phyloP scores from a whole-genome alignment of 2,797 vertebrate genomes.

The Manis crassicaudata region DNA sequence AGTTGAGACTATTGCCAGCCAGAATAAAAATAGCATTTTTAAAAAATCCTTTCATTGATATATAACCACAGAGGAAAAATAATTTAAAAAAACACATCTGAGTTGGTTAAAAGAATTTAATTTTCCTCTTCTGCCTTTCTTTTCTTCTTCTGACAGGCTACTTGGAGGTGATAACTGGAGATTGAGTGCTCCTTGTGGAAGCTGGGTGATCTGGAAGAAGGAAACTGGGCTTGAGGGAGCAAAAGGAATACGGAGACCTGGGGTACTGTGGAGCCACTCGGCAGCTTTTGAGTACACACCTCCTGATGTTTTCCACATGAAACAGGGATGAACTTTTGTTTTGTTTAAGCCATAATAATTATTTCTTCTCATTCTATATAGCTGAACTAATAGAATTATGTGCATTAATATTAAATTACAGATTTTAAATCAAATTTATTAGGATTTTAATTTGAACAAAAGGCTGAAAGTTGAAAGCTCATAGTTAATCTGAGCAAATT shows the following conservation, averaged over 20 bases:
- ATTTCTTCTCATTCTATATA: neutral
- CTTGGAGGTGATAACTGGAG: neutral
- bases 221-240: neutral
- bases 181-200: neutral
- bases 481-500: neutral
- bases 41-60: neutral
- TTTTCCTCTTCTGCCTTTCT: neutral
- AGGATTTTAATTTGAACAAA: neutral
- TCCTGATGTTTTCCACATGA: neutral
- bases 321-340: neutral
- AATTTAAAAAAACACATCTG: neutral
- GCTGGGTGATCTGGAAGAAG: neutral
- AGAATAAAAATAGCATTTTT: neutral
- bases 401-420: neutral
- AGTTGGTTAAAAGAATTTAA: neutral
- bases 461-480: neutral
- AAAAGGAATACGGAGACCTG: neutral
- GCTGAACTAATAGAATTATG: neutral
- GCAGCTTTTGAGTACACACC: accelerated
- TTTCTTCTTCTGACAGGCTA: neutral
- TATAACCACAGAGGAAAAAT: neutral
- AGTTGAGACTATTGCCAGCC: neutral
- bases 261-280: accelerated
- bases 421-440: conserved; percentile 16
- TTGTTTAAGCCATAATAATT: neutral